Conservation (phyloP, 2,888 invertebrate species). For the Hemicrepidius hirtus region DNA sequence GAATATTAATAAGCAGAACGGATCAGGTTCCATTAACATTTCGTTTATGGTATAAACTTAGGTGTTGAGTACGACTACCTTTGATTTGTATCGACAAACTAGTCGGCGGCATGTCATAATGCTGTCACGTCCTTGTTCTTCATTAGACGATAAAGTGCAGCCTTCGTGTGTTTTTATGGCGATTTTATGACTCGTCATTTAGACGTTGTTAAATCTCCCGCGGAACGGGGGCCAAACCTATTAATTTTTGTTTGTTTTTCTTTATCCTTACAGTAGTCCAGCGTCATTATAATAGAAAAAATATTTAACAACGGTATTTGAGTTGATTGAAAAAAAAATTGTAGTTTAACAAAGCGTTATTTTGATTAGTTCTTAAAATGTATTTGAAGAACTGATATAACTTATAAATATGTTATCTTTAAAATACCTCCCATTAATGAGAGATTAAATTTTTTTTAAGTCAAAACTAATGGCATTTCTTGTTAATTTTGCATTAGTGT, state of each 20-base stretch:
- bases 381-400: no score
- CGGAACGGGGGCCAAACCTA: conserved; percentile 5
- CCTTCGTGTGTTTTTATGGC: conserved; percentile 17
- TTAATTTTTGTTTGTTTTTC: conserved; percentile 6
- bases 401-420: no score
- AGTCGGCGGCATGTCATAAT: conserved; percentile 36
- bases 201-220: conserved; percentile 10
- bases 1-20: conserved; percentile 12
- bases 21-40: conserved; percentile 23
- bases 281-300: not conserved
- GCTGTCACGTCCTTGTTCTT: conserved; percentile 23
- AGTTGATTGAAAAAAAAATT: not conserved
- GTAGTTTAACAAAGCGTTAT: not conserved
- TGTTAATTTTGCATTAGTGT: no score
- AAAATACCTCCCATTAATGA: no score
- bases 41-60: conserved; percentile 21
- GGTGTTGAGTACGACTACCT: conserved; percentile 34
- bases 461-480: no score
- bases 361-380: not conserved
- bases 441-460: no score
- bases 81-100: conserved; percentile 40
- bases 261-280: not conserved
- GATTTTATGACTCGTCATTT: conserved; percentile 15
- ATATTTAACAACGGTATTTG: not conserved
- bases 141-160: conserved; percentile 29